Evolutionary conservation across 1,140 invertebrate species (phyloP).

Genomic region (Gerris buenoi): DNA sequence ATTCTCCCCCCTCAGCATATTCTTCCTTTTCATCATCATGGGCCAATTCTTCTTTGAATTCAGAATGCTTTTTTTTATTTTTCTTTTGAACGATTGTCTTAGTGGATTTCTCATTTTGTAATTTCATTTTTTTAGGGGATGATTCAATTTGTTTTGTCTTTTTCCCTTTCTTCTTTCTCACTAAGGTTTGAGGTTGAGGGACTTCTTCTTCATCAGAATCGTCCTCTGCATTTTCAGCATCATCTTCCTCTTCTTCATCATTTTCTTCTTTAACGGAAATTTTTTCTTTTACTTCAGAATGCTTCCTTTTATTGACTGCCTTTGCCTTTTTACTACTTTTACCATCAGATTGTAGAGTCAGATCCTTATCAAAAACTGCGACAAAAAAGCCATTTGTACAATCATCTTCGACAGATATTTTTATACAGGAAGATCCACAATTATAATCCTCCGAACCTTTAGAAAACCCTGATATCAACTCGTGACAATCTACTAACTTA

Average conservation of each 20-base stretch:
- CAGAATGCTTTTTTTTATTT: too few relatives aligned
- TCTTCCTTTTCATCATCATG: too few relatives aligned
- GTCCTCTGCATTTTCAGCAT: not conserved
- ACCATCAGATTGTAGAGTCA: not conserved
- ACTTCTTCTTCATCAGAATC: not conserved
- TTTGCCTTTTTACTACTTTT: not conserved
- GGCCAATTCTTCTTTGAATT: too few relatives aligned
- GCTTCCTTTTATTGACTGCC: not conserved
- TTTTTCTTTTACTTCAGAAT: not conserved
- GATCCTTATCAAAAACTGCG: conserved; percentile 1
- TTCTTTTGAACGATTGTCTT: too few relatives aligned
- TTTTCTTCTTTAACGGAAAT: not conserved
- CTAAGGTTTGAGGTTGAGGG: too few relatives aligned
- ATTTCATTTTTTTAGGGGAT: too few relatives aligned
- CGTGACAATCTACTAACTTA: not conserved
- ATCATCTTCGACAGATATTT: not conserved
- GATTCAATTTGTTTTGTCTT: too few relatives aligned
- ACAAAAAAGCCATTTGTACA: not conserved
- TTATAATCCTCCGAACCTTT: not conserved
- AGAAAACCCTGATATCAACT: not conserved
- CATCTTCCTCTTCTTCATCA: not conserved
- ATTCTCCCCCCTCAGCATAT: too few relatives aligned
- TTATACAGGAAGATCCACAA: not conserved
- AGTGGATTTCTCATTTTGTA: too few relatives aligned
- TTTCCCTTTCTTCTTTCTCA: too few relatives aligned